Base-by-base conservation (phyloP, 1,140 invertebrate genomes). In the Drosophila elegans region DNA sequence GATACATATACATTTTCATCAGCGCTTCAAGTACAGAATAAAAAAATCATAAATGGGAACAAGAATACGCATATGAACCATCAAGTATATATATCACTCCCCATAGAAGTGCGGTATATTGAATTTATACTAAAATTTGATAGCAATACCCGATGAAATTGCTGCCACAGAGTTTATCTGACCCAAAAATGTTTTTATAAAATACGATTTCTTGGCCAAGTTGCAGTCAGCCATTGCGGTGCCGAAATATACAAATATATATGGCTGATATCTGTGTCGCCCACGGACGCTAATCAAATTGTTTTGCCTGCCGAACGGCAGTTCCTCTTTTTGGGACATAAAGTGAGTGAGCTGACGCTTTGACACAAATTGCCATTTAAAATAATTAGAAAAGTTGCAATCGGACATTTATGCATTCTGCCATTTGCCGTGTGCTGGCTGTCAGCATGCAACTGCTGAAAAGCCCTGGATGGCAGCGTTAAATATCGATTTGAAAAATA, bases 301-400 rank as follows among this genome's bases (percentile, higher is more conserved):
- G 83, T 72, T 53, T 74, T 29, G 64, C 38, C 42, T 27, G 59
- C 49, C 53, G 46, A 42, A 42, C 39, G 61, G 34, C 9, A 45
- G 61, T 54, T 27, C 45, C 51, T 42, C 39, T 34, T 10, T 44
- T 48, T 44, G 60, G 59, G 60, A 62, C 64, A 68, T 38, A 77
- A 73, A 82, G 80, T 67, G 74, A 82, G 64, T 81, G 51, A 48
- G 42, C 63, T 86, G 67, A 72, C 76, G 74, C 75, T 68, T 78
- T 82, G 83, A 86, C 75, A 88, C 79, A 88, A 86, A 86, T 82
- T 88, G 74, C 83, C 83, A 86, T 86, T 88, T 86, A 88, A 86
- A 86, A 86, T 86, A 86, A 86, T 86, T 86, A 88, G 83, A 88
- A 88, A 88, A 89, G 83, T 88, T 89, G 75, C 79, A 72, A 72